A percentile compares a stretch with the other conserved stretches of the same genome.
Evolutionary conservation across 2,888 invertebrate genomes (phyloP).

Genomic region (Cordylochernes scorpioides): DNA sequence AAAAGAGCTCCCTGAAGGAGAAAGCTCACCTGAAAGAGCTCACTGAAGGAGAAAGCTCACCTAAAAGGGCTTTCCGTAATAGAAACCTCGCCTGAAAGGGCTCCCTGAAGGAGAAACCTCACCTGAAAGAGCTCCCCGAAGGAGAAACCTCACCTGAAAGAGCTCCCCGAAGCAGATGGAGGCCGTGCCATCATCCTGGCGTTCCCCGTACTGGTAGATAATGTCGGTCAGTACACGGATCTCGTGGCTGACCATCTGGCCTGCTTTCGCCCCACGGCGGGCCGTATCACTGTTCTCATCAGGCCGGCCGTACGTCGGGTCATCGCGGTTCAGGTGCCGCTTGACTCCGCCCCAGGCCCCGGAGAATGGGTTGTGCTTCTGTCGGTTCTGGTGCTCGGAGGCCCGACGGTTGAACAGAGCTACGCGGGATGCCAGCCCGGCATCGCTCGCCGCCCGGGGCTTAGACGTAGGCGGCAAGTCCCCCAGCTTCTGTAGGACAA

Average conservation of each 20-base stretch:
- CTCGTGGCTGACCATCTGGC: conserved; percentile 52
- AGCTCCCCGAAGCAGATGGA: conserved; percentile 69
- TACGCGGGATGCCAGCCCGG: conserved; percentile 29
- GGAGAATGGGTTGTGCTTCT: conserved; percentile 48
- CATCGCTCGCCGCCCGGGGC: too few species aligned
- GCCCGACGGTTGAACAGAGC: conserved; percentile 59
- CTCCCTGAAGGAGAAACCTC: too few species aligned
- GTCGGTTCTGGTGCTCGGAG: conserved; percentile 42
- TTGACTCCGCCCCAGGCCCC: conserved; percentile 10
- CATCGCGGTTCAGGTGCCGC: conserved; percentile 9
- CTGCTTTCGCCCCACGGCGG: conserved; percentile 58
- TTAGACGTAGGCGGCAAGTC: too few species aligned
- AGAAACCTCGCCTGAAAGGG: too few species aligned
- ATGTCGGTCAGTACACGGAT: conserved; percentile 73
- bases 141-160: conserved; percentile 50
- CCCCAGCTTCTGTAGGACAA: too few species aligned
- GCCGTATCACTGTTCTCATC: conserved; percentile 70
- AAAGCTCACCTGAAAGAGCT: too few species aligned
- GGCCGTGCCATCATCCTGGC: conserved; percentile 33
- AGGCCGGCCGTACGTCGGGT: conserved; percentile 27
- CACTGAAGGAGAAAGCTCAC: too few species aligned
- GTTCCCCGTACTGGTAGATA: conserved; percentile 51
- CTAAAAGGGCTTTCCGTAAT: too few species aligned
- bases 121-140: too few species aligned
- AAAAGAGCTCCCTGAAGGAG: too few species aligned